Evolutionary conservation across 2,888 invertebrate species (phyloP), one percentile per base, ranked within the genome.

Genomic region (Caenorhabditis sp.): DNA sequence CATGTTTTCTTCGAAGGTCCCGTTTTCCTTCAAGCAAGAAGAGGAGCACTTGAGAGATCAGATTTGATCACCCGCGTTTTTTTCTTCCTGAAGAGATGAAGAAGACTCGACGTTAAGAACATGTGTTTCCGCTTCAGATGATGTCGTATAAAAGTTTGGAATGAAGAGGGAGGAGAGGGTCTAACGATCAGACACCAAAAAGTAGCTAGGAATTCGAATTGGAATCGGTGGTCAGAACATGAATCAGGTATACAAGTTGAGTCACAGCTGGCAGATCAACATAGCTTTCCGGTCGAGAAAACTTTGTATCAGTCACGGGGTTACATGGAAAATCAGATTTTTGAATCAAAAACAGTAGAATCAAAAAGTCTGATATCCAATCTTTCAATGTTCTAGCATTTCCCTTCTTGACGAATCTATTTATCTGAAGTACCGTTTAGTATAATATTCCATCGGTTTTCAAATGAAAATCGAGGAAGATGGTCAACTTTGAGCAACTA

Each of bases 91-190:
- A 49, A 28, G 47, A 64, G 2, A 19, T 47, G 47, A 47, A 1
- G 47, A 47, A 19, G 61, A 61, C 19, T 61, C 61, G 22, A 54
- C 41, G 63, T 51, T 63, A 56, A 64, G 49, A 79, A 79, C 79
- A 79, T 79, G 63, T 77, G 79, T 79, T 79, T 79, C 79, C 79
- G 70, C 79, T 79, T 79, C 70, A 70, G 54, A 79, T 64, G 79
- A 79, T 70, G 79, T 70, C 64, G 70, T 63, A 77, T 77, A 77
- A 77, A 77, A 77, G 63, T 77, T 77, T 69, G 41, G 69, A 70
- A 35, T 47, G 58, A 38, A 73, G 59, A 56, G 59, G 19, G 6
- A 61, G 41, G 41, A 14, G 68, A 26, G 49, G 51, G 54, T n/a
- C 68, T 68, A 59, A 31, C 64, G 58, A 76, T 76, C 68, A 76